Evolutionary conservation across 2,113 vertebrate genomes (phyloP), one percentile per base, ranked within the genome.

Genomic region (Albula goreensis): DNA sequence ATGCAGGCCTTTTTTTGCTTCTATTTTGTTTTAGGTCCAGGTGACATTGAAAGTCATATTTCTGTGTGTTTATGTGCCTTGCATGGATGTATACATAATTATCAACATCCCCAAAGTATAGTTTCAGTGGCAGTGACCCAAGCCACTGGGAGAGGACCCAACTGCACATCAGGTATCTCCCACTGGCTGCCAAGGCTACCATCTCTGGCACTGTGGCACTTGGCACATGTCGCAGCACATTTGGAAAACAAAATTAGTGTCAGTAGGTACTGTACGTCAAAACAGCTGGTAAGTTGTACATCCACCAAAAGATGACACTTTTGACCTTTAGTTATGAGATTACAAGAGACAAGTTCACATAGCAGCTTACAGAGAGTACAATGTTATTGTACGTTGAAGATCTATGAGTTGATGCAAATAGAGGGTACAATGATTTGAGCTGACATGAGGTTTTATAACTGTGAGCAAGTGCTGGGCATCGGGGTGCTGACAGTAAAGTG

Each of bases 281-380:
- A 90, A 86, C 87, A 90, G 90, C 89, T 90, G 89, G 87, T 81
- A 49, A 87, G 51, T 85, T 84, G 70, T 89, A 81, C 52, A 84
- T 25, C 78, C 51, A 52, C 53, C 52, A 19, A 31, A 78, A 82
- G 31, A 89, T 87, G 8, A 82, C 79, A 79, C 87, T 89, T 89
- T 89, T 90, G 91, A 90, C 89, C 88, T 85, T 50, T 80, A 81
- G 74, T 19, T 90, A 89, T 89, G 85, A n/a, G 74, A 85, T 52
- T 86, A 63, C 79, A 86, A 60, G 70, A 49, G 82, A 74, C n/a
- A 74, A 31, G 70, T 74, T 74, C 70, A 74, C 25, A 74, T 31
- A 31, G 70, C 10, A 25, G 22, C 9, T 10, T 31, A 10, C 63
- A 70, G 63, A 7, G 12, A 56, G 7, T 5, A 70, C 19, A n/a